Conservation (phyloP, 2,113 vertebrate species). For the Brachirus orientalis region DNA sequence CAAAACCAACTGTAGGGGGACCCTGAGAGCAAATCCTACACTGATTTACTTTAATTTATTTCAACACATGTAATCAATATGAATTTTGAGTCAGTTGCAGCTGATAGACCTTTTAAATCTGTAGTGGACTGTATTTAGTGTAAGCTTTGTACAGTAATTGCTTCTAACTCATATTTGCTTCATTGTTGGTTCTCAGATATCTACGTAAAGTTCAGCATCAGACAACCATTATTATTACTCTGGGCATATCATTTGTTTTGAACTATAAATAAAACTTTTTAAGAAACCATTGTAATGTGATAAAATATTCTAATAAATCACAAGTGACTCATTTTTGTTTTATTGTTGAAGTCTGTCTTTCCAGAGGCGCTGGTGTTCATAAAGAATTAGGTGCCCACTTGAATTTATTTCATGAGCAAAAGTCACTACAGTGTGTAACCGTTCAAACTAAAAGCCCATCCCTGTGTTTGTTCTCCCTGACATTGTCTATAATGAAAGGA, state of each 20-base stretch:
- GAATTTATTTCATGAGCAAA: slow-evolving; percentile 37
- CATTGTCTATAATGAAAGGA: slow-evolving; percentile 86
- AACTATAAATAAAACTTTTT: not conserved
- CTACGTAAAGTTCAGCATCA: not conserved
- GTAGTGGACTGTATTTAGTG: not conserved
- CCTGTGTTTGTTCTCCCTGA: slow-evolving; percentile 63
- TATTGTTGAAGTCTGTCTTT: not conserved
- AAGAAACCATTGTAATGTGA: not conserved
- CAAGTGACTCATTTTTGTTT: not conserved
- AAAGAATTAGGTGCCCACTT: slow-evolving; percentile 28
- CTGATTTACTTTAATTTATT: not conserved
- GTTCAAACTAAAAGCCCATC: slow-evolving; percentile 68
- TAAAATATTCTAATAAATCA: slow-evolving; percentile 5
- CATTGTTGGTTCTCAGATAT: not conserved
- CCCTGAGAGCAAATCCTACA: too few relatives aligned
- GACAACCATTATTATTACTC: not conserved
- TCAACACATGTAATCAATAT: not conserved
- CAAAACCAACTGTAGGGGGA: too few relatives aligned
- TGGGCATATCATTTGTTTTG: not conserved
- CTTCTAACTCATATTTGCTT: not conserved
- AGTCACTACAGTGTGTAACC: slow-evolving; percentile 49
- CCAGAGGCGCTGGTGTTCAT: not conserved
- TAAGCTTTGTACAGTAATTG: not conserved
- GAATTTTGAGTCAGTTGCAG: not conserved
- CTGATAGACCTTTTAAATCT: not conserved